phyloP scores from a whole-genome alignment of 2,888 invertebrate genomes.

The Stenoptilia bipunctidactyla region DNA sequence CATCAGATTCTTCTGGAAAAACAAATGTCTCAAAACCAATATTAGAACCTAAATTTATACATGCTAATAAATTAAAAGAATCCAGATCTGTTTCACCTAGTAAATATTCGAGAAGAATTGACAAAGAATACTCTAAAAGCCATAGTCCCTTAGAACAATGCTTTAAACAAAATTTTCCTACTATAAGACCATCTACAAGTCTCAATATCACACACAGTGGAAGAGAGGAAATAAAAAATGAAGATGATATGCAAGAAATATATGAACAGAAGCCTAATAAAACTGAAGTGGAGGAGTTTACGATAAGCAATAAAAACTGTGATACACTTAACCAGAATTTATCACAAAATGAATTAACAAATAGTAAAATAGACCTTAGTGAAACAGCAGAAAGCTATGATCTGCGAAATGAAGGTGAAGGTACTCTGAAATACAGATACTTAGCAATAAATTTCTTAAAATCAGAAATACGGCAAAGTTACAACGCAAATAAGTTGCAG shows the following conservation, averaged over 20 bases:
- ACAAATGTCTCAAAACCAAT: conserved; percentile 47
- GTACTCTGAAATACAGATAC: conserved; percentile 52
- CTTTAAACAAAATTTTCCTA: conserved; percentile 48
- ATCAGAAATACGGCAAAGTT: conserved; percentile 79
- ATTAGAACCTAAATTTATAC: conserved; percentile 38
- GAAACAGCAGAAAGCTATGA: conserved; percentile 63
- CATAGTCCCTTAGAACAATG: conserved; percentile 56
- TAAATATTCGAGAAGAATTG: conserved; percentile 33
- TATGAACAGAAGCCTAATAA: conserved; percentile 59
- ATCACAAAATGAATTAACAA: conserved; percentile 40
- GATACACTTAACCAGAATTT: conserved; percentile 32
- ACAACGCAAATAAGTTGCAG: conserved; percentile 78
- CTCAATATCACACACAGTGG: conserved; percentile 36
- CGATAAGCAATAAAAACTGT: conserved; percentile 31
- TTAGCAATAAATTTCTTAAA: conserved; percentile 63
- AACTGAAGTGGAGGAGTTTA: conserved; percentile 43
- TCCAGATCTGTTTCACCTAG: conserved; percentile 54
- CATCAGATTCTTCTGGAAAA: conserved; percentile 50
- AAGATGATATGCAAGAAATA: conserved; percentile 39
- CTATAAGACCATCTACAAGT: conserved; percentile 39
- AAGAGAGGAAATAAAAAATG: conserved; percentile 29
- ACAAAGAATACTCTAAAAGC: conserved; percentile 60
- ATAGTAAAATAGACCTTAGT: conserved; percentile 52
- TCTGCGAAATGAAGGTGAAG: conserved; percentile 42
- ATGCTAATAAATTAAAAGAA: conserved; percentile 38